Evolutionary conservation across 2,888 invertebrate species (phyloP).

Genomic region (Cataglyphis livida): DNA sequence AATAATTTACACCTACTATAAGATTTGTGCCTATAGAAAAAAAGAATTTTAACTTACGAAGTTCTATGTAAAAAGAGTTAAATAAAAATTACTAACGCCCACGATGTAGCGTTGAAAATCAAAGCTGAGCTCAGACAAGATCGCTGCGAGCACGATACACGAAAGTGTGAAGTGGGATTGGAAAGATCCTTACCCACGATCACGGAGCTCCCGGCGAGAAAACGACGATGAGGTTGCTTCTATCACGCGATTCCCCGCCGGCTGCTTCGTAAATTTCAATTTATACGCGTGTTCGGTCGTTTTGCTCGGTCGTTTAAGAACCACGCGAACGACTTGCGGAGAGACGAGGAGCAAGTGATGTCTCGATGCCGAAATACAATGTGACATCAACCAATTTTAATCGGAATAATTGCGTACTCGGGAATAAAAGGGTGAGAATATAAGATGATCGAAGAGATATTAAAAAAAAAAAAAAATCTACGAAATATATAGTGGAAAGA

Average conservation of each 20-base stretch:
- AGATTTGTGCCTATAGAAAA: neutral
- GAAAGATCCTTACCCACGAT: conserved; percentile 70
- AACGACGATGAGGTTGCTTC: conserved; percentile 65
- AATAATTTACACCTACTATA: neutral
- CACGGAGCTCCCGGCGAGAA: conserved; percentile 60
- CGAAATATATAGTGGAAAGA: neutral
- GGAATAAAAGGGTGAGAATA: neutral
- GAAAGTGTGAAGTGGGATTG: conserved; percentile 66
- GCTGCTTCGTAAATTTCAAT: conserved; percentile 81
- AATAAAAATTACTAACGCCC: neutral
- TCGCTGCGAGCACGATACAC: conserved; percentile 34
- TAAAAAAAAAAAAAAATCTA: neutral
- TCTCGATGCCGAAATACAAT: conserved; percentile 13
- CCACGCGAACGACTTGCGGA: conserved; percentile 73
- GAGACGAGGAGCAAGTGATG: conserved; percentile 64
- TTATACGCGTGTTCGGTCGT: conserved; percentile 75
- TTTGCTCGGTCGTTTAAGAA: conserved; percentile 71
- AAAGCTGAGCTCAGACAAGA: conserved; percentile 4
- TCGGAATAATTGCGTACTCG: neutral
- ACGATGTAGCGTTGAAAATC: neutral
- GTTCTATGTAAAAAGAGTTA: neutral
- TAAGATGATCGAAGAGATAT: neutral
- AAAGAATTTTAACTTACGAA: neutral
- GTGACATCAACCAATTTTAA: conserved; percentile 38
- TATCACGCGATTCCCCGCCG: conserved; percentile 76